Evolutionary conservation across 2,797 vertebrate species (phyloP).

Genomic region (Crocodylus rhombifer): DNA sequence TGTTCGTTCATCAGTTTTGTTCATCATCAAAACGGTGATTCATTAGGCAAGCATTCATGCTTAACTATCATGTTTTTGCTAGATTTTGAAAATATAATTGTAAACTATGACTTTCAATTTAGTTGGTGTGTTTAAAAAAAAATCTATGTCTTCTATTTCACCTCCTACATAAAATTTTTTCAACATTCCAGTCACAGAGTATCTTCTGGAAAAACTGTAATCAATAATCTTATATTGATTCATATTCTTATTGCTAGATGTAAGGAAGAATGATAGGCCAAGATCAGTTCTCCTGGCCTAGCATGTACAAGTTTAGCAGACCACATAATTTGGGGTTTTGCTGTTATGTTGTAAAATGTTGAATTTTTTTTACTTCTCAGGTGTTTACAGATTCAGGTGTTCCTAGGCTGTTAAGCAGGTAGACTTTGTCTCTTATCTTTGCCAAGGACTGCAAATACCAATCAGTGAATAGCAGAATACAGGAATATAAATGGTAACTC

Average conservation of each 20-base stretch:
- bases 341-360: not conserved
- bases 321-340: not conserved
- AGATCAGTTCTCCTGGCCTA: not conserved
- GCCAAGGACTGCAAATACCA: not conserved
- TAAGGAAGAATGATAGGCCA: not conserved
- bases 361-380: not conserved
- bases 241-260: not conserved
- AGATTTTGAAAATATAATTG: not conserved
- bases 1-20: not conserved
- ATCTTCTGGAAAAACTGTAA: not conserved
- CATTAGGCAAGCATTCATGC: not conserved
- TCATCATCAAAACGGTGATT: not conserved
- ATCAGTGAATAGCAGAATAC: not conserved
- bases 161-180: not conserved
- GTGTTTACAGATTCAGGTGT: not conserved
- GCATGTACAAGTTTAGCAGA: not conserved
- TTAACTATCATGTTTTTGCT: not conserved
- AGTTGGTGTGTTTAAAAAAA: not conserved
- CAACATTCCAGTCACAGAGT: not conserved
- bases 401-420: not conserved
- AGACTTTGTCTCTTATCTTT: not conserved
- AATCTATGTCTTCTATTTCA: not conserved
- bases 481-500: not conserved
- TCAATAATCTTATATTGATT: not conserved
- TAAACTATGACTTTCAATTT: not conserved